Evolutionary conservation across 2,797 vertebrate genomes (phyloP), one percentile per base, ranked within the genome.

Genomic region (Sebastes cheni): DNA sequence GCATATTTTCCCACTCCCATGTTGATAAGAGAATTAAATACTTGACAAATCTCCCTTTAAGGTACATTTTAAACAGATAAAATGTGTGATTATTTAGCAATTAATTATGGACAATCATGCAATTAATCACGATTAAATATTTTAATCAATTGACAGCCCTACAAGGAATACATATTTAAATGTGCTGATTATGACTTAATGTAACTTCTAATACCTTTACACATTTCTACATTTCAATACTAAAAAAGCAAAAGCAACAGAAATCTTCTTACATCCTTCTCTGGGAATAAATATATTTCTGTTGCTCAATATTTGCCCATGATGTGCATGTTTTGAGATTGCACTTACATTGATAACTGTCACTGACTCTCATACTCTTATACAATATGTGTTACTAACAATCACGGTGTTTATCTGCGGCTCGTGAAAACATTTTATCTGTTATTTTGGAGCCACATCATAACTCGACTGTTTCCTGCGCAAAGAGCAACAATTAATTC

Each of bases 401-500:
- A 14, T 64, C 30, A 60, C 7, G 46, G 25, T 9, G n/a, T 54
- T 66, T 16, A 54, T 58, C 52, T 62, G 29, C 50, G 39, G 5
- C 10, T 78, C 12, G 59, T 32, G 9, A 71, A 84, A 69, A 25
- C 25, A 66, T 74, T 46, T 25, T 18, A 20, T 78, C 54, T 74
- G 23, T 34, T 64, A 52, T 32, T 75, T 69, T 67, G 42, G 4
- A 64, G 14, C 54, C 34, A 14, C 23, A 25, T 12, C 23, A 25
- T 12, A 64, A 71, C 25, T 29, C 8, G 5, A 75, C 27, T 58
- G 36, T 56, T 78, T 78, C 55, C 50, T 71, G 30, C 18, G 4
- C 20, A 11, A 46, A 56, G 54, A 76, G 39, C 29, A 62, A 75
- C 67, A 72, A 67, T 80, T 60, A 55, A 71, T 58, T 80, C 73